phyloP scores from a whole-genome alignment of 2,113 vertebrate genomes.

The Rattus rattus region DNA sequence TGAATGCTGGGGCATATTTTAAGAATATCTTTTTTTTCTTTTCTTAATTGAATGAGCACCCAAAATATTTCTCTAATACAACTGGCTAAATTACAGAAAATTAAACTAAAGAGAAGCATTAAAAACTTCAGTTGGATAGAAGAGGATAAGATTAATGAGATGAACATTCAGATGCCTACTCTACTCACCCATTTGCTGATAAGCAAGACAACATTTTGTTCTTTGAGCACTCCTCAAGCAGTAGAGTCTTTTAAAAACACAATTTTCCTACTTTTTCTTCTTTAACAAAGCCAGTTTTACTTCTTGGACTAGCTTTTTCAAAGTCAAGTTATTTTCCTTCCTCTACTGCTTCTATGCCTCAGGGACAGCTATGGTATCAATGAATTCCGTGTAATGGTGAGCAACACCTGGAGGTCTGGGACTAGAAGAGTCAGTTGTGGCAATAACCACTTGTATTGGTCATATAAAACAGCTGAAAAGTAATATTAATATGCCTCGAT shows the following conservation, averaged over 20 bases:
- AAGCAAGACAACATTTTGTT: background rate
- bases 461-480: background rate
- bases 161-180: background rate
- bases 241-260: background rate
- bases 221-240: background rate
- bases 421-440: background rate
- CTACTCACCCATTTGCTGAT: background rate
- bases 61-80: slow-evolving; percentile 5
- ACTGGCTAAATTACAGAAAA: slow-evolving; percentile 32
- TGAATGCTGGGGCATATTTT: background rate
- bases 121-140: background rate
- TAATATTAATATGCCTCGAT: background rate
- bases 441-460: background rate
- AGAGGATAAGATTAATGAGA: background rate
- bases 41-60: background rate
- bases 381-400: background rate
- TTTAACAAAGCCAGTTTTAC: background rate
- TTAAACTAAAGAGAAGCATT: background rate
- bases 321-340: background rate
- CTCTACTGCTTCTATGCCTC: background rate
- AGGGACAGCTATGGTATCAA: background rate
- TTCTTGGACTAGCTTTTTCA: background rate
- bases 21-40: background rate
- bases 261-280: slow-evolving; percentile 22
- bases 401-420: background rate